These are phyloP conservation scores for Melanotaenia boesemani DNA, from an alignment of 2,797 vertebrate genomes.

Conservation along the genomic window DNA sequence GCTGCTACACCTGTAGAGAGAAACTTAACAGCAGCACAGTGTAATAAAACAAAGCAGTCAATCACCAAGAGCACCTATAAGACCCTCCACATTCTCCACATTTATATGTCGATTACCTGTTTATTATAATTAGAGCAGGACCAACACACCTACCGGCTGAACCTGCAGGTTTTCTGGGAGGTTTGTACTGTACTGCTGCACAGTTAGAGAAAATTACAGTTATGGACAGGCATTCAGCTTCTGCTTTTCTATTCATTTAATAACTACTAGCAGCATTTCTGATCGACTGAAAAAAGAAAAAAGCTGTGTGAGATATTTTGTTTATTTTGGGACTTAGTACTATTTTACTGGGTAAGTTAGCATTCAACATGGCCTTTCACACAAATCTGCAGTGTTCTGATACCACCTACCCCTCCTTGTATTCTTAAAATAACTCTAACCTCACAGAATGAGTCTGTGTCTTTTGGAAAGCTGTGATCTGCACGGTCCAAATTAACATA, in stretches of 20 bases:
- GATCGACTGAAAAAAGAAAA: too few species aligned
- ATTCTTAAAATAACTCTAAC: constrained; percentile 12
- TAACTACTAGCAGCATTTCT: not conserved
- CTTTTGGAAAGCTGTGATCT: constrained; percentile 54
- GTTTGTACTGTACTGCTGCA: not conserved
- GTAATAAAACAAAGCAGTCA: too few species aligned
- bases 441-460: constrained; percentile 15
- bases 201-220: not conserved
- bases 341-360: not conserved
- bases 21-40: too few species aligned
- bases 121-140: not conserved
- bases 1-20: too few species aligned
- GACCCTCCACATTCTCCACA: not conserved
- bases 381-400: not conserved
- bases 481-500: constrained; percentile 62
- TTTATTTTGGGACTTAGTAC: not conserved
- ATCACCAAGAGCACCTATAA: too few species aligned
- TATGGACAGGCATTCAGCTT: not conserved
- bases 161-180: not conserved
- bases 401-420: not conserved
- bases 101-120: not conserved
- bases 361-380: constrained; percentile 2
- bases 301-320: too few species aligned
- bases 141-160: not conserved
- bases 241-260: not conserved